phyloP scores from a whole-genome alignment of 2,113 vertebrate species.

The Suncus etruscus region DNA sequence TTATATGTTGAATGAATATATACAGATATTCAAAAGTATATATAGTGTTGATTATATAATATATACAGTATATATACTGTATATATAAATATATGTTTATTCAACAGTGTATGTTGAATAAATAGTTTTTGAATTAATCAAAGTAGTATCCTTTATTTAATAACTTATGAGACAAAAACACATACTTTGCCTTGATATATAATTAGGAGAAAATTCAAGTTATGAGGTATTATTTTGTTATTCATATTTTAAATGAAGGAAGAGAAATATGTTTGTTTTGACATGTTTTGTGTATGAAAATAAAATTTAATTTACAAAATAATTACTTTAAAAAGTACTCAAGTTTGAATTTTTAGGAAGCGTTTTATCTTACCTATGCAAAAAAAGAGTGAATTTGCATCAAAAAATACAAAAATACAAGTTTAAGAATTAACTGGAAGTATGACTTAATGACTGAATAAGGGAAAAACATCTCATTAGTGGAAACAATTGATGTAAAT shows the following conservation, averaged over 20 bases:
- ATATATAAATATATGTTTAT: too few relatives aligned
- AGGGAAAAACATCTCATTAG: neutral
- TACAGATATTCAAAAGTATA: too few relatives aligned
- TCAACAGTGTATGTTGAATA: too few relatives aligned
- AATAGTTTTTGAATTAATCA: neutral
- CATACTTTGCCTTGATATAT: neutral
- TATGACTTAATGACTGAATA: neutral
- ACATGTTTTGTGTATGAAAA: neutral
- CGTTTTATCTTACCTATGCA: too few relatives aligned
- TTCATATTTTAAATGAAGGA: neutral
- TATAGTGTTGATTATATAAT: too few relatives aligned
- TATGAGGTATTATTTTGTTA: neutral
- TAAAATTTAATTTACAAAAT: neutral
- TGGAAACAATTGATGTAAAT: neutral
- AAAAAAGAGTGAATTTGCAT: neutral
- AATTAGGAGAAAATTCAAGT: neutral
- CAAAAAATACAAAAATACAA: neutral
- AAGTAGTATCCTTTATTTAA: neutral
- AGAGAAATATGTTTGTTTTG: neutral
- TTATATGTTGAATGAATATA: too few relatives aligned
- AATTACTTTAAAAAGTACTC: neutral
- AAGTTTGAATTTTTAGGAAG: too few relatives aligned
- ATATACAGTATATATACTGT: too few relatives aligned
- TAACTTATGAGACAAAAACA: neutral
- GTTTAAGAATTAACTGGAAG: too few relatives aligned